Conservation (phyloP, 2,797 vertebrate species). For the Anisognathus igniventris region DNA sequence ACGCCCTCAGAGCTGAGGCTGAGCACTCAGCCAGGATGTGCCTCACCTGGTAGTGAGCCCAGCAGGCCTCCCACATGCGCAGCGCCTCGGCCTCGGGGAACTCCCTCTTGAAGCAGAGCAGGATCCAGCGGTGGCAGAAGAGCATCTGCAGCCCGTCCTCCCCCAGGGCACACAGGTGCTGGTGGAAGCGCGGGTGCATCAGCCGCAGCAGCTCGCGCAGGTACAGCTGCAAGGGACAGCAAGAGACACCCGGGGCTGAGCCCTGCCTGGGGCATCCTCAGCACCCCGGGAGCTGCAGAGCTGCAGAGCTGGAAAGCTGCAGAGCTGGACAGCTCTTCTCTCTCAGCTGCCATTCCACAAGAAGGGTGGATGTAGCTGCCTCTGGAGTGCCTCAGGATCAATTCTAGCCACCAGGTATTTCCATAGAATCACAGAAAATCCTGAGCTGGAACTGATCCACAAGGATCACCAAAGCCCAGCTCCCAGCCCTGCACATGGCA, state of each 20-base stretch:
- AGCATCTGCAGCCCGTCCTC: slow-evolving; percentile 97
- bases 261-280: too few relatives aligned
- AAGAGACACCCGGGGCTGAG: not conserved
- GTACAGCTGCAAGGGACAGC: slow-evolving; percentile 82
- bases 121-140: slow-evolving; percentile 97
- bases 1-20: accelerated
- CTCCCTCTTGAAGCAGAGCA: slow-evolving; percentile 96
- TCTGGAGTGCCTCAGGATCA: not conserved
- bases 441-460: not conserved
- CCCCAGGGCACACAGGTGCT: slow-evolving; percentile 86
- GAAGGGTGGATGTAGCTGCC: not conserved
- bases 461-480: not conserved
- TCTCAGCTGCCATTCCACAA: not conserved
- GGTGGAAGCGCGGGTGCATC: slow-evolving; percentile 87
- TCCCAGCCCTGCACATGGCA: not conserved
- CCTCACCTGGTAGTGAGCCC: slow-evolving; percentile 97
- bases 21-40: not conserved
- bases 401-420: not conserved
- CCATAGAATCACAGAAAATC: not conserved
- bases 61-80: slow-evolving; percentile 98
- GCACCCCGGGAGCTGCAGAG: not conserved
- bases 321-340: not conserved
- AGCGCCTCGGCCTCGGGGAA: slow-evolving; percentile 93
- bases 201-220: slow-evolving; percentile 92
- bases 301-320: not conserved